These are phyloP conservation scores for Tragelaphus imberbis DNA, from an alignment of 2,113 vertebrate species.

Conservation along the genomic window DNA sequence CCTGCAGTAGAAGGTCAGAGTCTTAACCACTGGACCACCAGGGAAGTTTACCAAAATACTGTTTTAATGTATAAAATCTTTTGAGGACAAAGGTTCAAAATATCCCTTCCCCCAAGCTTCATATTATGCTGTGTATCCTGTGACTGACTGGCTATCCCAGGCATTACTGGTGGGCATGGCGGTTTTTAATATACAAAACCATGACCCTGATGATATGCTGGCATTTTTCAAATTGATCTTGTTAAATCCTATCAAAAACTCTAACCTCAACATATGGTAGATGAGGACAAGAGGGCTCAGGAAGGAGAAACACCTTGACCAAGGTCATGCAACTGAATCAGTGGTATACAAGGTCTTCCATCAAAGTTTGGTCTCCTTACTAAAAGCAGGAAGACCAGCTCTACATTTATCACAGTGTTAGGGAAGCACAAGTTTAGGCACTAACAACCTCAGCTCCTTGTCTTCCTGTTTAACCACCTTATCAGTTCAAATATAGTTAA, in stretches of 20 bases:
- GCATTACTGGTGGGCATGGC: background rate
- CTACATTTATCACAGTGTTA: background rate
- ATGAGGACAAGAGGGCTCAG: background rate
- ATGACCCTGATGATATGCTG: background rate
- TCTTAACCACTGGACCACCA: background rate
- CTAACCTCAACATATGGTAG: background rate
- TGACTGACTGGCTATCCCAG: background rate
- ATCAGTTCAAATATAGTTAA: constrained; percentile 44
- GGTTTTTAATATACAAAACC: background rate
- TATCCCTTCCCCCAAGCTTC: background rate
- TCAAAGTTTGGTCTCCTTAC: background rate
- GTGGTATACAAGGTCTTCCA: background rate
- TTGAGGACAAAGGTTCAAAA: constrained; percentile 1
- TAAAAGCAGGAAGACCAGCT: background rate
- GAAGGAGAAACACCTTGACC: background rate
- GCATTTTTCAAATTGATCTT: background rate
- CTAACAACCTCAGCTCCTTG: background rate
- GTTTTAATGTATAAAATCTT: background rate
- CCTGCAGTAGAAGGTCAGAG: background rate
- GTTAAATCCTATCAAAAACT: background rate
- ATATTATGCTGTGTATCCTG: background rate
- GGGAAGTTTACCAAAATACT: background rate
- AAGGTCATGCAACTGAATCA: background rate
- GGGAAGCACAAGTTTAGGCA: background rate
- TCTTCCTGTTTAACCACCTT: background rate